These are phyloP conservation scores for Poecile atricapillus DNA, from an alignment of 2,113 vertebrate species.

Conservation along the genomic window DNA sequence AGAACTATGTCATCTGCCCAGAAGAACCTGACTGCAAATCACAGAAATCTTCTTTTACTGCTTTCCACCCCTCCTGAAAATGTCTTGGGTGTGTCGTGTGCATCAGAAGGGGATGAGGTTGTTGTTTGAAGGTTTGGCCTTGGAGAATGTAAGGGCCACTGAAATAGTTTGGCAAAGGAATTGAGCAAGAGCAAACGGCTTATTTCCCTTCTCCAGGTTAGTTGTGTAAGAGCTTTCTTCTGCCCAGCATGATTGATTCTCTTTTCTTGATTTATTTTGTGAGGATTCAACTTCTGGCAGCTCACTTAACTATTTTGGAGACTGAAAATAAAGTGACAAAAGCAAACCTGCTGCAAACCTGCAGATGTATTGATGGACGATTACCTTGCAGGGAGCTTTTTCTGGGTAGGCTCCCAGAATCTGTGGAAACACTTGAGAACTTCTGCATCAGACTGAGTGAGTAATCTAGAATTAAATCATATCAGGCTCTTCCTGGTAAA, in stretches of 20 bases:
- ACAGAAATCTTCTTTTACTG: conserved; percentile 45
- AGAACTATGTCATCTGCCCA: conserved; percentile 50
- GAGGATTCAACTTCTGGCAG: neutral
- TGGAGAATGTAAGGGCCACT: neutral
- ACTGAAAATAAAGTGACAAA: conserved; percentile 37
- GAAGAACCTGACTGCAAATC: conserved; percentile 52
- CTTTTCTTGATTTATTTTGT: neutral
- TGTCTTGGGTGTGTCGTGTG: conserved; percentile 21
- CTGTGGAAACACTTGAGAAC: neutral
- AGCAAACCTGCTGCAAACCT: neutral
- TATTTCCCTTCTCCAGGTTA: neutral
- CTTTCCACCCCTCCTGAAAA: conserved; percentile 37
- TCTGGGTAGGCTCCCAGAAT: neutral
- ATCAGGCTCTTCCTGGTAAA: neutral
- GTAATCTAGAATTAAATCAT: neutral
- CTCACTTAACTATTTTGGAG: conserved; percentile 3
- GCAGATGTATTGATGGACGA: neutral
- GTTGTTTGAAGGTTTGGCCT: neutral
- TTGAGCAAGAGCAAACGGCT: neutral
- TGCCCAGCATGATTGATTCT: neutral
- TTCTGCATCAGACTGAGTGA: neutral
- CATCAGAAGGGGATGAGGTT: neutral
- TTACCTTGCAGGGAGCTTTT: neutral
- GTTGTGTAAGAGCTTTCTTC: conserved; percentile 18
- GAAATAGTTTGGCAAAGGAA: neutral